Percentiles rank a stretch among this genome's conserved stretches.
Conservation (phyloP, 2,888 invertebrate genomes). For the Nephrotoma appendiculata region DNA sequence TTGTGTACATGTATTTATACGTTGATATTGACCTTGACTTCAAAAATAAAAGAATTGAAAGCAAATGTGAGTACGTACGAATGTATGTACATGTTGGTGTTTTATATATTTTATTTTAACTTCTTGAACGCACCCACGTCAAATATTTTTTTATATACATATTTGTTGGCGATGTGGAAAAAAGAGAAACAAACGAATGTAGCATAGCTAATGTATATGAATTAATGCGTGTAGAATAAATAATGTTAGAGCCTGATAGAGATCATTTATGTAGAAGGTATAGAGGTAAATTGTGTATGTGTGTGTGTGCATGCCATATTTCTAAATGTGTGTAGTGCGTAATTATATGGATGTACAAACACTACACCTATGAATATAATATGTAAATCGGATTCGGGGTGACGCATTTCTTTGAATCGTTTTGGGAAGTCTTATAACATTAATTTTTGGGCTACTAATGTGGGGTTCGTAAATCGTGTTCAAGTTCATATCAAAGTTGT, state of each 20-base stretch:
- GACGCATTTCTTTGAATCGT: too few relatives aligned
- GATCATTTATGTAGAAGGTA: not conserved
- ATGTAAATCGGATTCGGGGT: too few relatives aligned
- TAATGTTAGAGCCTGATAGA: not conserved
- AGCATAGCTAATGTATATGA: not conserved
- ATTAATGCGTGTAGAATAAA: not conserved
- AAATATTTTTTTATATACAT: not conserved
- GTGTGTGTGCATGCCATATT: not conserved
- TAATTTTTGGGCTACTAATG: too few relatives aligned
- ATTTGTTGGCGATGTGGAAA: not conserved
- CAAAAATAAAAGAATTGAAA: not conserved
- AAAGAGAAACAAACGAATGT: not conserved
- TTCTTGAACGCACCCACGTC: not conserved
- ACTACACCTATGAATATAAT: too few relatives aligned
- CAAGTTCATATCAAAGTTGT: too few relatives aligned
- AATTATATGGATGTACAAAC: too few relatives aligned
- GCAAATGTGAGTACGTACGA: not conserved
- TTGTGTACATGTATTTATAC: not conserved
- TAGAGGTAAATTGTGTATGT: not conserved
- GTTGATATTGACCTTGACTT: not conserved
- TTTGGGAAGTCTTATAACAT: too few relatives aligned
- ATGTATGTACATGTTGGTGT: not conserved
- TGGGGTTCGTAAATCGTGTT: too few relatives aligned
- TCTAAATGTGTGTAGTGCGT: too few relatives aligned
- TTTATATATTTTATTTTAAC: not conserved